These are phyloP conservation scores for Brachystomella parvula DNA, from an alignment of 1,140 invertebrate species.

Conservation along the genomic window DNA sequence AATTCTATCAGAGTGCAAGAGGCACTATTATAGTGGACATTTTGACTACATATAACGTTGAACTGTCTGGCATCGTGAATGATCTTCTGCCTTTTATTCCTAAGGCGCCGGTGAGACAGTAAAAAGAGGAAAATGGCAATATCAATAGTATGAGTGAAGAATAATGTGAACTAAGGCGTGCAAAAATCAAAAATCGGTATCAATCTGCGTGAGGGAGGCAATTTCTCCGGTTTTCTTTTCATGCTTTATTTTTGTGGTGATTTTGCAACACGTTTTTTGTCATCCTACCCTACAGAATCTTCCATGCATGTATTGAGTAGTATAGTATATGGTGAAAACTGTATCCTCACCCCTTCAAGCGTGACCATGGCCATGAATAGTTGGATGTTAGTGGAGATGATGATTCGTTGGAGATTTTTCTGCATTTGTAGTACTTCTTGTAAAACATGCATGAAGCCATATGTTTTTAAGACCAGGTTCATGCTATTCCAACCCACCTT, in stretches of 20 bases:
- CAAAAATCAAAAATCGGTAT: neutral
- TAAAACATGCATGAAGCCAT: neutral
- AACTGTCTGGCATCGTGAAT: too few species aligned
- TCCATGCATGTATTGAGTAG: neutral
- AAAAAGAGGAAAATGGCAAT: too few species aligned
- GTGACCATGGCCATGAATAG: neutral
- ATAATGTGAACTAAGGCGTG: too few species aligned
- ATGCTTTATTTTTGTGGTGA: neutral
- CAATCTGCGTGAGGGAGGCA: neutral
- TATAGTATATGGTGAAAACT: neutral
- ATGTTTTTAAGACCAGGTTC: neutral
- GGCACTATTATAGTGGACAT: too few species aligned
- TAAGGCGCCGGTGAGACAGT: too few species aligned
- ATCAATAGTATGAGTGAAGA: too few species aligned
- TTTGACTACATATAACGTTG: too few species aligned
- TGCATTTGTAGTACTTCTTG: constrained; percentile 1
- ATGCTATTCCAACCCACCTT: neutral
- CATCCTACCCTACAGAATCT: neutral
- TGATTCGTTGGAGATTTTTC: too few species aligned
- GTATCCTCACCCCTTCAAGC: neutral
- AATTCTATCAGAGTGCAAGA: too few species aligned
- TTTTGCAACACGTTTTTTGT: neutral
- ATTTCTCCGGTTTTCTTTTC: neutral
- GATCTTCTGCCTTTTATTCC: too few species aligned
- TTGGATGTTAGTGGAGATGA: neutral